Base-by-base conservation (phyloP, 2,113 vertebrate genomes). In the Euleptes europaea region DNA sequence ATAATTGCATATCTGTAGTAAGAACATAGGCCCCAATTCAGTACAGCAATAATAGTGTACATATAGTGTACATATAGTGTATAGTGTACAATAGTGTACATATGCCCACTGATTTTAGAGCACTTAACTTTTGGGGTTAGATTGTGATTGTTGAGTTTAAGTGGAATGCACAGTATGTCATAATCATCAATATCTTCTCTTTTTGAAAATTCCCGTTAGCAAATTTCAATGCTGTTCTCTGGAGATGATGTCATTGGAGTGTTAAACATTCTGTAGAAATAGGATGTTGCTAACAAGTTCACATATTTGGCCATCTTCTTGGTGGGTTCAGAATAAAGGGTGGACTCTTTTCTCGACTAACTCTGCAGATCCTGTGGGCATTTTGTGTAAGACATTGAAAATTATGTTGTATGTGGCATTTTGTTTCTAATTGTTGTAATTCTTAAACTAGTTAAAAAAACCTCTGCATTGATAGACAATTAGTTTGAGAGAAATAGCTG, bases 261-360 rank as follows among this genome's bases (percentile, higher is more conserved):
- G 51, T 82, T 72, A 72, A 71, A 40, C 47, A 72, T 57, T 71
- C 71, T 26, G 15, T 72, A 72, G 35, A 35, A 57, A 60, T 42
- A 72, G 23, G 35, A 23, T 42, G 35, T 40, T 13, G 10, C 35
- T 40, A 71, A 17, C 2, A 42, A 78, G 57, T 60, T 78, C 11
- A 63, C 35, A 63, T 28, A 80, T 42, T 42, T 63, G 31, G 11
- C 28, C 60, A 19, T 63, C 21, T 74, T 73, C 63, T 44, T n/a
- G 31, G 28, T 77, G 33, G 33, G 49, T 84, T 77, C 33, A 77
- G 44, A 54, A 76, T 51, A 40, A 57, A 0, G 35, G 13, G 47
- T 17, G 1, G 0, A 42, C 2, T 44, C 14, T 38, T 75, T 23
- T 11, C 10, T 15, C 19, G 1, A n/a, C 0, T 23, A n/a, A 19